phyloP scores from a whole-genome alignment of 2,888 invertebrate species.

The Alcis repandata region DNA sequence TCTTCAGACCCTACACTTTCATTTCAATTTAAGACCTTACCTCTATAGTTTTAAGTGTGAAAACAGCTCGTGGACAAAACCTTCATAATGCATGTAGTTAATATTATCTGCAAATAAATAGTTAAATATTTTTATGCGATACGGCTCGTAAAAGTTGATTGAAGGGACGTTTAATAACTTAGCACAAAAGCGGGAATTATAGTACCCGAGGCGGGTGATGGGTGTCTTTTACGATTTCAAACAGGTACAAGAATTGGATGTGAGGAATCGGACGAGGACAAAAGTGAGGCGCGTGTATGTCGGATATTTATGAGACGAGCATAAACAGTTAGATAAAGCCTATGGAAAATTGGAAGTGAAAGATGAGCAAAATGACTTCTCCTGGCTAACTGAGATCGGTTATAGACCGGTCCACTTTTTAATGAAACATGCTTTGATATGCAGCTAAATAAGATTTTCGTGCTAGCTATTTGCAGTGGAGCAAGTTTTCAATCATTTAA shows the following conservation, averaged over 20 bases:
- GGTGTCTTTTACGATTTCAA: constrained; percentile 34
- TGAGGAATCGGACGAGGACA: constrained; percentile 10
- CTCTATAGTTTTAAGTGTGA: constrained; percentile 45
- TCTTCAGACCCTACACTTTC: constrained; percentile 35
- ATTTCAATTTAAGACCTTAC: constrained; percentile 39
- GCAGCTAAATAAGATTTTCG: too few species aligned
- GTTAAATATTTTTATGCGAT: constrained; percentile 85
- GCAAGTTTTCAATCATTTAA: not conserved
- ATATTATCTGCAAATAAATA: constrained; percentile 83
- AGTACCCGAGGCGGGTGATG: constrained; percentile 58
- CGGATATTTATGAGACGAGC: constrained; percentile 27
- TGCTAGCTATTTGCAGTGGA: too few species aligned
- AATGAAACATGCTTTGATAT: too few species aligned
- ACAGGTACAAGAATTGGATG: constrained; percentile 43
- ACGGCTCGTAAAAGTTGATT: constrained; percentile 84
- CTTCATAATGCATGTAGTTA: constrained; percentile 66
- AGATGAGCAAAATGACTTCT: too few species aligned
- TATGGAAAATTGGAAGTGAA: not conserved
- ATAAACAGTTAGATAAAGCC: not conserved
- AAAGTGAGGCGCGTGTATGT: constrained; percentile 19
- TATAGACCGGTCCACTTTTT: too few species aligned
- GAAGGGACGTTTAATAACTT: constrained; percentile 73
- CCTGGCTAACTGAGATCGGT: too few species aligned
- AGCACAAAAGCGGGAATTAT: constrained; percentile 66
- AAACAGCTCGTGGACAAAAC: constrained; percentile 30